Evolutionary conservation across 2,888 invertebrate species (phyloP), one percentile per base, ranked within the genome.

Genomic region (Pristionchus entomophagus): DNA sequence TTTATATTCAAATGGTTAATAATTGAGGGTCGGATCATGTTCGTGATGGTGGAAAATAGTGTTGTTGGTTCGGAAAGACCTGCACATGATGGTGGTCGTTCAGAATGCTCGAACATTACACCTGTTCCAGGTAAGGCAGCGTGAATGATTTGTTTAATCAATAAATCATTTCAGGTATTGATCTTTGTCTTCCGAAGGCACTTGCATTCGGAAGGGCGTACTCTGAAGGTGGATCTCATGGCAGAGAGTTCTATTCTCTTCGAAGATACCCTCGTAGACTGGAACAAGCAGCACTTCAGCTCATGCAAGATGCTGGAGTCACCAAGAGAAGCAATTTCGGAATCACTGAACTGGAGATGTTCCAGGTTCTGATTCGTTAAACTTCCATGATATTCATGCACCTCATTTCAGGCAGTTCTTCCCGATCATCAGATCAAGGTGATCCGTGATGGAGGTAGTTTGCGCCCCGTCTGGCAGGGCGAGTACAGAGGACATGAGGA

Each of bases 161-260:
- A 73, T 38, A 41, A 17, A 6, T 10, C 41, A 12, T 26, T 5
- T 4, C 45, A 77, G 77, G 77, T 17, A 29, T 6, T 49, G 45
- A 45, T 17, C 22, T 77, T 4, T 77, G 77, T n/a, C n/a, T 77
- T 0, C 41, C 77, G 6, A 77, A 77, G 12, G 77, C n/a, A n/a
- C n/a, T n/a, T n/a, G n/a, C n/a, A n/a, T n/a, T n/a, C 77, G 77
- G 77, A 26, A n/a, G 77, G 14, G 77, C 77, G 14, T 77, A 45
- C n/a, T 4, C 41, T 0, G 1, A 32, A 5, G 32, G 26, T n/a
- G 77, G 77, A n/a, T n/a, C n/a, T 77, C 0, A n/a, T 2, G 41
- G 77, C 10, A 8, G 14, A 3, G 77, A 77, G 1, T 77, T 26
- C n/a, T 10, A 26, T 0, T 77, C 77, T 3, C 45, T 77, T 0